Evolutionary conservation across 2,888 invertebrate genomes (phyloP), one percentile per base, ranked within the genome.

Genomic region (Cylloceria caligata): DNA sequence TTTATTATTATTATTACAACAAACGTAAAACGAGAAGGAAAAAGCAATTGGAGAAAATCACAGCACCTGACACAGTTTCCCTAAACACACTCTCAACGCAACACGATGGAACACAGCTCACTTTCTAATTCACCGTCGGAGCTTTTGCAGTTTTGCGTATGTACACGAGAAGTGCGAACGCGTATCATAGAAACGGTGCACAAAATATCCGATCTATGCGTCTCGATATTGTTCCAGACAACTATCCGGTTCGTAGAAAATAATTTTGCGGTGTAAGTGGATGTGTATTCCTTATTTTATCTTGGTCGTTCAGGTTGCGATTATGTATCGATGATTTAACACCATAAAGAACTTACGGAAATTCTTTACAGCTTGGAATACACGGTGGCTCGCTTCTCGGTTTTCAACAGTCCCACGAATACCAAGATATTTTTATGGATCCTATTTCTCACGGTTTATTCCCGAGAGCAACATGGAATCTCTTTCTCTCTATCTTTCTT

Each of bases 111-210:
- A 69, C 86, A 81, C 75, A 65, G 73, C 80, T 65, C 86, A 88
- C 88, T 88, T 88, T 88, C 86, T 84, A 86, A 87, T 79, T 79
- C 84, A 80, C 80, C 68, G 27, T 73, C 65, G 36, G 81, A 77
- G 19, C 39, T 9, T 16, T 19, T 42, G 30, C 62, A 21, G 42
- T 19, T 30, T 62, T 45, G 19, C n/a, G 39, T 16, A 19, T 9
- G 34, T 39, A 55, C 39, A 34, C 34, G 42, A 36, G 30, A 27
- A 47, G 52, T 68, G 34, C 36, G 24, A 52, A 34, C 24, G 5
- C 13, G 3, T 27, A 16, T 24, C 52, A 21, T 21, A 39, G 24
- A 11, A 45, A 67, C 27, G 6, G 21, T 16, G 19, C 21, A 49
- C 6, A 49, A 21, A 49, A 49, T 49, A 49, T n/a, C 7, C 47